Base-by-base conservation (phyloP, 2,113 vertebrate genomes). In the Chascanopsetta lugubris region DNA sequence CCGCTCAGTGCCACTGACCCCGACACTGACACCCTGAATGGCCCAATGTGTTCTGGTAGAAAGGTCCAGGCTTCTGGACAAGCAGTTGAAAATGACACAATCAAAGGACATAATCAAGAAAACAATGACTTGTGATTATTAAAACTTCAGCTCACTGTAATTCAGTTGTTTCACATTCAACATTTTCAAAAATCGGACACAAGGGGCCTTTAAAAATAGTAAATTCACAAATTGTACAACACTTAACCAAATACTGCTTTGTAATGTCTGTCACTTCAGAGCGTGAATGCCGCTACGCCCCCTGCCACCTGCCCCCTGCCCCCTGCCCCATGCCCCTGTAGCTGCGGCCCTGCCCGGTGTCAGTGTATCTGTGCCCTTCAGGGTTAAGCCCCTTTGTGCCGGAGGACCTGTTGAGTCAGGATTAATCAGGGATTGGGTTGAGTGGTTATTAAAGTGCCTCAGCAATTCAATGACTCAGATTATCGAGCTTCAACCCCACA, bases 361-460 rank as follows among this genome's bases (percentile, higher is more conserved):
- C n/a, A 15, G 25, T 2, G 22, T 61, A 30, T 71, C 47, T 20
- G 20, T 75, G 71, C 73, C 75, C 75, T 80, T 82, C 71, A 76
- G 29, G 21, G 26, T 42, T 83, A 84, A 87, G 40, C 76, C 54
- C n/a, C 72, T 77, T 72, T 84, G 70, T 77, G 64, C 48, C 53
- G 55, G 36, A 75, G 40, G 42, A 80, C 48, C 74, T 73, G 60
- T 77, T 80, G 80, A 71, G 64, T 82, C 36, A 84, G 80, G 85
- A 86, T 90, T 90, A 90, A 53, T 58, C 72, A 62, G 47, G 80
- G 85, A 87, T 87, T 72, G 69, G 38, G 50, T 58, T 72, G 49
- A 75, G 58, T 78, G 79, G 85, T 86, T 77, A 84, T 69, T 45
- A 63, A 45, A 42, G 61, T 75, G 70, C 83, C 66, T 71, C 13